These are phyloP conservation scores for Keiferia lycopersicella DNA, from an alignment of 2,888 invertebrate genomes.

Conservation along the genomic window DNA sequence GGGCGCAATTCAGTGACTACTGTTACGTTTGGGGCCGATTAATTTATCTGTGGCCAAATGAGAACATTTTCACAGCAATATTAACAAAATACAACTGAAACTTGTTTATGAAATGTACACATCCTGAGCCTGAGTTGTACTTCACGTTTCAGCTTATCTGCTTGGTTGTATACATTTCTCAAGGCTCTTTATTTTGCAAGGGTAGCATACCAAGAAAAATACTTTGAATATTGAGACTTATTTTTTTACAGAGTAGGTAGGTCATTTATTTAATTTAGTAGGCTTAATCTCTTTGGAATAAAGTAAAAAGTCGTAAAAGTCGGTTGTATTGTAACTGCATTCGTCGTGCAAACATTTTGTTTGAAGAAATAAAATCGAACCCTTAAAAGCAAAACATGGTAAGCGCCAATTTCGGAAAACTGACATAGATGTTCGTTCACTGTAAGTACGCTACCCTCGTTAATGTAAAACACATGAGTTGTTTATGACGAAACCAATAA, in stretches of 20 bases:
- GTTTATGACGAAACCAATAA: conserved; percentile 1
- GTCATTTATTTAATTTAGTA: too few species aligned
- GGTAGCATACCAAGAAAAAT: conserved; percentile 6
- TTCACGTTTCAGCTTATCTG: not conserved
- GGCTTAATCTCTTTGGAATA: too few species aligned
- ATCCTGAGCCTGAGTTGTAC: conserved; percentile 16
- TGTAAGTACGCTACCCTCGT: not conserved
- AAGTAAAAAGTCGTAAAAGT: too few species aligned
- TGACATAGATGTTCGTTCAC: too few species aligned
- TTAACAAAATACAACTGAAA: not conserved
- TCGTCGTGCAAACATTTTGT: too few species aligned
- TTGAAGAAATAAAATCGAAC: too few species aligned
- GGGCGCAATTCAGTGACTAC: conserved; percentile 28
- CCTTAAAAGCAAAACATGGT: too few species aligned
- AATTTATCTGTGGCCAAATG: conserved; percentile 18
- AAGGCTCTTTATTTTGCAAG: not conserved
- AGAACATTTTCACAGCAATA: conserved; percentile 7
- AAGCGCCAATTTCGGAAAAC: too few species aligned
- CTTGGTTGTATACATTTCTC: conserved; percentile 1
- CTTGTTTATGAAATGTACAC: conserved; percentile 11
- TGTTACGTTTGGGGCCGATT: conserved; percentile 24
- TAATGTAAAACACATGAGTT: not conserved
- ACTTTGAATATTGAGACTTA: too few species aligned
- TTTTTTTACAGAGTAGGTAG: too few species aligned
- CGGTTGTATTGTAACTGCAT: too few species aligned